Percentiles rank a stretch among this genome's conserved stretches.
phyloP scores from a whole-genome alignment of 2,888 invertebrate genomes.

The Aethes cnicana region DNA sequence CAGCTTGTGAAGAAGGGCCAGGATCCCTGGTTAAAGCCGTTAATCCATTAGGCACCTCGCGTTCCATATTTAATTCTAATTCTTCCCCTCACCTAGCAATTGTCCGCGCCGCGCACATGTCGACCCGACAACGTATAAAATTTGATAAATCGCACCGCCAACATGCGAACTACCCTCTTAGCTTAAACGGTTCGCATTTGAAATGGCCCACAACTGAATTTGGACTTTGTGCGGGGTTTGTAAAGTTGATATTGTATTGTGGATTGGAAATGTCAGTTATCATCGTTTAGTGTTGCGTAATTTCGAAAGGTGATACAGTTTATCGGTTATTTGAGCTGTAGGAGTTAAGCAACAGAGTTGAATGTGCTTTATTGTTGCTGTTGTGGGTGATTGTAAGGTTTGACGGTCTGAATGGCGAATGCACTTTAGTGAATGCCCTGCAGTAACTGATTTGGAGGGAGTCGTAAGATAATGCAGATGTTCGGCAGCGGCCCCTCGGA shows the following conservation, averaged over 20 bases:
- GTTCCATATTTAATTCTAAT: conserved; percentile 73
- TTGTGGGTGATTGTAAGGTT: conserved; percentile 61
- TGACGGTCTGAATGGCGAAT: conserved; percentile 70
- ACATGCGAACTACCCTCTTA: conserved; percentile 81
- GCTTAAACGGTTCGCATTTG: conserved; percentile 69
- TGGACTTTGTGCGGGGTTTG: conserved; percentile 34
- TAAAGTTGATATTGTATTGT: conserved; percentile 39
- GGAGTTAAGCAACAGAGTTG: conserved; percentile 34
- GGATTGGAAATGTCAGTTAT: conserved; percentile 54
- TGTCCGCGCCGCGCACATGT: conserved; percentile 71
- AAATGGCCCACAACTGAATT: conserved; percentile 36
- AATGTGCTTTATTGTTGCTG: conserved; percentile 36
- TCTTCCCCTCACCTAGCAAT: conserved; percentile 58
- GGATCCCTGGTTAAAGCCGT: conserved; percentile 54
- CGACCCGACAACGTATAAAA: conserved; percentile 74
- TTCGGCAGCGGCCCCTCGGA: conserved; percentile 49
- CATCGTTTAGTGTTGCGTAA: conserved; percentile 56
- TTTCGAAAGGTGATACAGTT: conserved; percentile 37
- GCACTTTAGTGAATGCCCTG: conserved; percentile 76
- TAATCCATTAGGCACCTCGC: conserved; percentile 78
- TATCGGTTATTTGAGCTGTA: conserved; percentile 41
- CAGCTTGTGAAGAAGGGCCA: not conserved
- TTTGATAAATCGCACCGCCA: conserved; percentile 80
- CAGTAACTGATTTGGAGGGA: conserved; percentile 70
- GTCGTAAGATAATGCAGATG: conserved; percentile 80